These are phyloP conservation scores for Rhaphigaster nebulosa DNA, from an alignment of 2,888 invertebrate species.

Conservation along the genomic window DNA sequence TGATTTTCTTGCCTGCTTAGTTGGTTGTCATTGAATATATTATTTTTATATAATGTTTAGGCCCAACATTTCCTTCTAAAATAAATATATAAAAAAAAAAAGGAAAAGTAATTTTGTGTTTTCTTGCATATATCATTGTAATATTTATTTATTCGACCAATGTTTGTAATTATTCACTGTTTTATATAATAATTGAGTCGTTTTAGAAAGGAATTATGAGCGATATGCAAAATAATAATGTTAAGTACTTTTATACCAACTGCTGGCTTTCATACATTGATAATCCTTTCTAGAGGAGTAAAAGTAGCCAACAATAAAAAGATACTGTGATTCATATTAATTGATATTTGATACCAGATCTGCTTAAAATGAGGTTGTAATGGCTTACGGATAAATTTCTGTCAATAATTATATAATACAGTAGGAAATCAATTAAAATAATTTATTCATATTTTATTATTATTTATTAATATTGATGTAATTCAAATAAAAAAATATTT, in stretches of 20 bases:
- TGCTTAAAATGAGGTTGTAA: conserved; percentile 53
- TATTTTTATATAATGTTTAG: conserved; percentile 55
- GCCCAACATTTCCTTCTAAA: conserved; percentile 51
- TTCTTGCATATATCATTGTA: conserved; percentile 50
- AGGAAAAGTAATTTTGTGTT: conserved; percentile 34
- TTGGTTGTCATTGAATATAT: conserved; percentile 55
- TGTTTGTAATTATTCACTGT: conserved; percentile 55
- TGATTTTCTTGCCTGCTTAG: conserved; percentile 57
- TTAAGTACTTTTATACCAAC: conserved; percentile 52
- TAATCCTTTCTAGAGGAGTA: conserved; percentile 50
- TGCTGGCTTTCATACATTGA: conserved; percentile 51
- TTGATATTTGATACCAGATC: conserved; percentile 51
- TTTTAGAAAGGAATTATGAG: conserved; percentile 41
- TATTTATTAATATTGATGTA: not conserved
- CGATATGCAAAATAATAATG: conserved; percentile 50
- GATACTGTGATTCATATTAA: conserved; percentile 54
- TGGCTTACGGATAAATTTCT: conserved; percentile 47
- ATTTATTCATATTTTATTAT: not conserved
- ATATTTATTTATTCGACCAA: conserved; percentile 55
- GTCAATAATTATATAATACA: conserved; percentile 8
- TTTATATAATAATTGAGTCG: conserved; percentile 47
- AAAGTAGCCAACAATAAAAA: conserved; percentile 54
- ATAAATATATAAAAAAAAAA: not conserved
- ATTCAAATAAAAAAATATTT: not conserved
- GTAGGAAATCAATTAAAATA: conserved; percentile 3